Percentiles rank a stretch among this genome's conserved stretches.
Evolutionary conservation across 2,888 invertebrate genomes (phyloP).

Genomic region (Corbicula japonica): DNA sequence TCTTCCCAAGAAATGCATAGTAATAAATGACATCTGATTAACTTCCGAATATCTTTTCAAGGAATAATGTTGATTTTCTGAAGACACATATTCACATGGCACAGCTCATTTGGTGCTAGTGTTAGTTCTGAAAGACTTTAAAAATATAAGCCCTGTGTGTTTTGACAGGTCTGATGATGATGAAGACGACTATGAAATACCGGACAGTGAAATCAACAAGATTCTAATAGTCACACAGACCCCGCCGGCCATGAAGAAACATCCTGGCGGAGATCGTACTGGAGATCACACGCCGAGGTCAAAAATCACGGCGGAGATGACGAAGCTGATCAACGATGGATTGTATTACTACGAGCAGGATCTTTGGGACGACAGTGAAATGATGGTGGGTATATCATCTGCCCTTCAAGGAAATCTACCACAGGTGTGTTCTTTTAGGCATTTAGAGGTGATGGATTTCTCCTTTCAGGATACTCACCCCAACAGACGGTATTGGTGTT

Average conservation of each 20-base stretch:
- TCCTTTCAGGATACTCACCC: too few relatives aligned
- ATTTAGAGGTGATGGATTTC: conserved; percentile 35
- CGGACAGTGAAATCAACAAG: conserved; percentile 96
- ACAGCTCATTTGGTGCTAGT: too few relatives aligned
- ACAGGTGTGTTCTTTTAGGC: conserved; percentile 28
- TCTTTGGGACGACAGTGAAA: conserved; percentile 90
- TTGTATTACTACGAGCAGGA: conserved; percentile 98
- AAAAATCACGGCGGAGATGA: conserved; percentile 97
- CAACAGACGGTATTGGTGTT: too few relatives aligned
- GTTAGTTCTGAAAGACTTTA: not conserved
- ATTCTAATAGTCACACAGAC: conserved; percentile 97
- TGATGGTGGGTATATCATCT: conserved; percentile 58
- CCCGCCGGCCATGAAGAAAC: conserved; percentile 89
- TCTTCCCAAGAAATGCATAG: too few relatives aligned
- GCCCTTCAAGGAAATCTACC: conserved; percentile 27
- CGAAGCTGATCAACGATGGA: conserved; percentile 98
- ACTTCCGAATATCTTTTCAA: too few relatives aligned
- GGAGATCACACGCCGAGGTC: conserved; percentile 96
- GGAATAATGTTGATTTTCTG: too few relatives aligned
- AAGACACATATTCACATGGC: too few relatives aligned
- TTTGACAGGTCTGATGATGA: conserved; percentile 82
- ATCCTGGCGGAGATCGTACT: conserved; percentile 96
- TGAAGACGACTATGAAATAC: conserved; percentile 93
- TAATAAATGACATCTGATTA: too few relatives aligned
- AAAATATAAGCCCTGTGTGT: not conserved